Conservation (phyloP, 2,113 vertebrate genomes). For the Myocastor coypus region DNA sequence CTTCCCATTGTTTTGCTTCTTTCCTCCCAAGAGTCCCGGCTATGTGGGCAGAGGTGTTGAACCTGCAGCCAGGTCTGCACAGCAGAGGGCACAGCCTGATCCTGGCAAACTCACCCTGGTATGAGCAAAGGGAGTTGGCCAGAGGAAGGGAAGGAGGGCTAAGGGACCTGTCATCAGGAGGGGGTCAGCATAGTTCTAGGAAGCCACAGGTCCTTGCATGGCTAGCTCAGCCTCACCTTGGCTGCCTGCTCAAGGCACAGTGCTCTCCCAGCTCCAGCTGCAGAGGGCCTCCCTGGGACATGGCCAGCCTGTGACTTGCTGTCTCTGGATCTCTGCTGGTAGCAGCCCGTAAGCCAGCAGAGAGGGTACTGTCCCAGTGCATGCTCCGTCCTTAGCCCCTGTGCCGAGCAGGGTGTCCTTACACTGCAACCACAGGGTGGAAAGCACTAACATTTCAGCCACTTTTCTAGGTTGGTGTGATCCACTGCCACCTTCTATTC, state of each 20-base stretch:
- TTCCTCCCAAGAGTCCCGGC: background rate
- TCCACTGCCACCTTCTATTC: background rate
- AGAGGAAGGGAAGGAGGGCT: background rate
- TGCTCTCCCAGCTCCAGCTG: background rate
- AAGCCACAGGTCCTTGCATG: background rate
- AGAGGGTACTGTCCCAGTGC: rapidly evolving
- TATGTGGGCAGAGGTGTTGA: rapidly evolving
- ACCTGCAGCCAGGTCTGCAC: background rate
- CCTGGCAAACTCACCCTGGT: rapidly evolving
- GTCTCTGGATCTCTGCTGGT: background rate
- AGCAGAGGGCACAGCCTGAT: rapidly evolving
- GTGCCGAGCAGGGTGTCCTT: rapidly evolving
- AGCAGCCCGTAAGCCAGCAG: background rate
- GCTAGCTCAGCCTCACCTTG: too few species aligned
- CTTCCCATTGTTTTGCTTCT: background rate
- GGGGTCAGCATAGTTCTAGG: too few species aligned
- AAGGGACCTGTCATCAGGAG: rapidly evolving
- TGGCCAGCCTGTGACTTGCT: background rate
- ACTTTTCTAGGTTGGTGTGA: background rate
- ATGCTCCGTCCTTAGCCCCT: rapidly evolving
- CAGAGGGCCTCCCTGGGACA: rapidly evolving
- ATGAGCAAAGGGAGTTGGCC: rapidly evolving
- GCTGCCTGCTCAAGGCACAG: background rate
- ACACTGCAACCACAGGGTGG: rapidly evolving
- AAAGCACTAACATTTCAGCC: too few species aligned